Evolutionary conservation across 2,113 vertebrate species (phyloP), one percentile per base, ranked within the genome.

Genomic region (Aspiorhynchus laticeps): DNA sequence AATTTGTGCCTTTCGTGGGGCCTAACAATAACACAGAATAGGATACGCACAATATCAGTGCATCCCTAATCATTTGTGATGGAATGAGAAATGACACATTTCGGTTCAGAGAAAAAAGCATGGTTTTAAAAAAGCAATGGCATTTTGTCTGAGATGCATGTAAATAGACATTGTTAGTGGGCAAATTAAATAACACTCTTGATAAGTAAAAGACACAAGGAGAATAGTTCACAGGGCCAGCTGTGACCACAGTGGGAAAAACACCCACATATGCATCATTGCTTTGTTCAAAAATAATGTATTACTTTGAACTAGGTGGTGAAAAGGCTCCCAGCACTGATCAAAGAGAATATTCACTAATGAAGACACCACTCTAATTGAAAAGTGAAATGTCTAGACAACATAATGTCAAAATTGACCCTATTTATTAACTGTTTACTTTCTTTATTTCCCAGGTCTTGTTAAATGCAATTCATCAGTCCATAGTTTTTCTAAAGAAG

Each of bases 251-350:
- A 63, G 8, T 63, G 2, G 4, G 9, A 26, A 24, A 63, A 63
- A 26, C 59, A 63, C 59, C 59, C n/a, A 43, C 71, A 33, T 21
- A 33, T 78, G 17, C 48, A 53, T 53, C 21, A 17, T 28, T 78
- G 46, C 46, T 78, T 77, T 77, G 46, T 53, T 79, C 48, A 79
- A 9, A 33, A 53, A 53, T 77, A 19, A 28, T 19, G 75, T 53
- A 12, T 77, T 77, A 53, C 46, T 51, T 77, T 77, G 41, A 48
- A 48, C 11, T 76, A 43, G 10, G 11, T 10, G 6, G 36, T 36
- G 10, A 53, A 78, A 33, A 78, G 46, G 31, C 75, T 53, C 7
- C 21, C 15, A 5, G 8, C 43, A 31, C 26, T 78, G 46, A 78
- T 78, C 46, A 78, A 78, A 53, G 8, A 78, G 28, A 53, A 78